These are phyloP conservation scores for Phalloptychus januarius DNA, from an alignment of 2,797 vertebrate species.

Conservation along the genomic window DNA sequence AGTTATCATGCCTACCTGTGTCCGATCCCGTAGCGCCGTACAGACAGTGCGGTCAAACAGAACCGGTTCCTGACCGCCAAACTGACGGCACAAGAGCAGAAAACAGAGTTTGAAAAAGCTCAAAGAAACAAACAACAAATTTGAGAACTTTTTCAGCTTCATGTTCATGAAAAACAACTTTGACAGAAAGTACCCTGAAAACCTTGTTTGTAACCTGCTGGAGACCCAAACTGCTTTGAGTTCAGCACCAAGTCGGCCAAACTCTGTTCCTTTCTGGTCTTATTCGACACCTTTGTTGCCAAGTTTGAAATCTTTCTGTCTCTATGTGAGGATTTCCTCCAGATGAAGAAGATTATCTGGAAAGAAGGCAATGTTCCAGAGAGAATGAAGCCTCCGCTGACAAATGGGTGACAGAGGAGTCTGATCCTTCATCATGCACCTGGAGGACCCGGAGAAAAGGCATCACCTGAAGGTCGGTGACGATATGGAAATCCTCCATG, in stretches of 20 bases:
- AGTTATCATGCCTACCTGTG: constrained; percentile 83
- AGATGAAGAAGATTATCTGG: constrained; percentile 58
- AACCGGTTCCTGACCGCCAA: constrained; percentile 73
- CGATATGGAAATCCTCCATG: constrained; percentile 62
- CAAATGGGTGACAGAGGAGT: constrained; percentile 65
- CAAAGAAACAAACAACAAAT: constrained; percentile 74
- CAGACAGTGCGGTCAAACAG: constrained; percentile 12
- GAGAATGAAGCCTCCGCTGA: constrained; percentile 71
- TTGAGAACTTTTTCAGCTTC: constrained; percentile 86
- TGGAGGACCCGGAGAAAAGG: constrained; percentile 73
- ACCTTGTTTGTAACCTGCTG: constrained; percentile 76
- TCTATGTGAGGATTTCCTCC: constrained; percentile 78
- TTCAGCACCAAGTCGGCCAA: constrained; percentile 61
- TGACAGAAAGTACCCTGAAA: constrained; percentile 72
- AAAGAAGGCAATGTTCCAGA: constrained; percentile 70
- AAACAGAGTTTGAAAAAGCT: constrained; percentile 82
- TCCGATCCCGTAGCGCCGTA: constrained; percentile 80
- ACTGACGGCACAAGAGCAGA: constrained; percentile 77
- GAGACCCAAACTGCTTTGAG: constrained; percentile 73
- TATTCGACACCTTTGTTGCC: constrained; percentile 79
- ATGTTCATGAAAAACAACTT: constrained; percentile 87
- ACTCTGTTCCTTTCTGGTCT: constrained; percentile 79
- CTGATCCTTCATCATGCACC: constrained; percentile 76
- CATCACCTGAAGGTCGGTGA: constrained; percentile 59
- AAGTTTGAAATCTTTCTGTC: constrained; percentile 78